Conservation (phyloP, 1,140 invertebrate species). For the Solenopsis invicta region DNA sequence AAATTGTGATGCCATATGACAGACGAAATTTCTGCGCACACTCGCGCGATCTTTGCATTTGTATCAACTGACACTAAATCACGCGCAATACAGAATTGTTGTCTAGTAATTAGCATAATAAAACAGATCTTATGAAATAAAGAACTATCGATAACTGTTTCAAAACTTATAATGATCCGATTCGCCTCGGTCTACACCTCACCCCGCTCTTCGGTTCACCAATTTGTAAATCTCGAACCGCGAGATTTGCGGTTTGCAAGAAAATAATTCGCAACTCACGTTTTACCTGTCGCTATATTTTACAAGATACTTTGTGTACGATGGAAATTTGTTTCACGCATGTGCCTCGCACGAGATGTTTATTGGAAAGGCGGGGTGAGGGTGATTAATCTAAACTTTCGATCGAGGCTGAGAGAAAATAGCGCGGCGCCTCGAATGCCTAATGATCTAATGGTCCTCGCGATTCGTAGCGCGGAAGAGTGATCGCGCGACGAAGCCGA, state of each 20-base stretch:
- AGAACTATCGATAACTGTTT: too few species aligned
- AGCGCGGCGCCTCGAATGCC: slow-evolving; percentile 30
- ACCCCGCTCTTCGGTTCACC: too few species aligned
- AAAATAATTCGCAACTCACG: neutral
- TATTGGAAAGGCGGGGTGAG: neutral
- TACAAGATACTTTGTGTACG: neutral
- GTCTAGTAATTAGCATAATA: too few species aligned
- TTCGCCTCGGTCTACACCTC: too few species aligned
- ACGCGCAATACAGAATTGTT: too few species aligned
- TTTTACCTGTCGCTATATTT: neutral
- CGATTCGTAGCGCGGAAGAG: slow-evolving; percentile 54
- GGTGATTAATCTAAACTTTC: slow-evolving; percentile 48
- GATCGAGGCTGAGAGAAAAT: slow-evolving; percentile 53
- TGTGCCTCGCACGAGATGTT: neutral
- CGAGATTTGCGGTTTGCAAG: neutral
- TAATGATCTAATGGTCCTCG: slow-evolving; percentile 50
- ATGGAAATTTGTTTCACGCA: neutral
- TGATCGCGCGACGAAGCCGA: slow-evolving; percentile 39
- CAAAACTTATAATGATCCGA: too few species aligned
- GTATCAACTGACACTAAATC: too few species aligned
- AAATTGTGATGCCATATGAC: too few species aligned
- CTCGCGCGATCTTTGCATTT: too few species aligned
- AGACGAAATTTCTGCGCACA: too few species aligned
- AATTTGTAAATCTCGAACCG: neutral
- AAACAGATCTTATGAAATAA: too few species aligned